Conservation (phyloP, 1,140 invertebrate species). For the Bombus pyrosoma region DNA sequence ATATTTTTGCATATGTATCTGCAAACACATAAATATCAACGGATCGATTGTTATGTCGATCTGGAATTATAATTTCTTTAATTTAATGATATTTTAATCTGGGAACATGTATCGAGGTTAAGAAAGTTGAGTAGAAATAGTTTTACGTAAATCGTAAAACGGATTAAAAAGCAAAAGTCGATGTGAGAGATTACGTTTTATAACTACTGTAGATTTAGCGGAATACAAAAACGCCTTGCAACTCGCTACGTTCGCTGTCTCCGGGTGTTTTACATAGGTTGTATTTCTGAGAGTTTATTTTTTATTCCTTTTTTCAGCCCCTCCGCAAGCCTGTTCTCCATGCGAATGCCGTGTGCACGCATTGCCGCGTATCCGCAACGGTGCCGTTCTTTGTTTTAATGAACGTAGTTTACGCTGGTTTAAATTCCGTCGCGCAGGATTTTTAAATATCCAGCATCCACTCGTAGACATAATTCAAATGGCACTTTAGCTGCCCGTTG, state of each 20-base stretch:
- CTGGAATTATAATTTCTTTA: too few relatives aligned
- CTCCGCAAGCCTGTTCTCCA: not conserved
- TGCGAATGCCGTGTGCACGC: slow-evolving; percentile 20
- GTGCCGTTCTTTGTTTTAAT: slow-evolving; percentile 52
- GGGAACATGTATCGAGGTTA: not conserved
- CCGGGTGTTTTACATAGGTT: slow-evolving; percentile 45
- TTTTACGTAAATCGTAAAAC: not conserved
- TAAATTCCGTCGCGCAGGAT: slow-evolving; percentile 38
- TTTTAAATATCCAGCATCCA: slow-evolving; percentile 46
- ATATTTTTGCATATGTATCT: too few relatives aligned
- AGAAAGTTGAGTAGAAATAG: not conserved
- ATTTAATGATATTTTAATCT: too few relatives aligned
- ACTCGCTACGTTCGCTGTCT: slow-evolving; percentile 27
- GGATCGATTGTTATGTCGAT: too few relatives aligned
- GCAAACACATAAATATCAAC: too few relatives aligned
- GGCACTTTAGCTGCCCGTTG: slow-evolving; percentile 19
- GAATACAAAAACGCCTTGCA: slow-evolving; percentile 13
- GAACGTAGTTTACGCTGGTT: slow-evolving; percentile 54
- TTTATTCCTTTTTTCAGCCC: not conserved
- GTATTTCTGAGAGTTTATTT: slow-evolving; percentile 52
- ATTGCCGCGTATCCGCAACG: slow-evolving; percentile 45
- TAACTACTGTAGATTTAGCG: not conserved
- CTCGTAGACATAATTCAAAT: slow-evolving; percentile 32
- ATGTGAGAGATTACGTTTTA: slow-evolving; percentile 46
- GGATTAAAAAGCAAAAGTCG: slow-evolving; percentile 43